phyloP scores from a whole-genome alignment of 2,888 invertebrate species.

The Drosophila fulvimacula region DNA sequence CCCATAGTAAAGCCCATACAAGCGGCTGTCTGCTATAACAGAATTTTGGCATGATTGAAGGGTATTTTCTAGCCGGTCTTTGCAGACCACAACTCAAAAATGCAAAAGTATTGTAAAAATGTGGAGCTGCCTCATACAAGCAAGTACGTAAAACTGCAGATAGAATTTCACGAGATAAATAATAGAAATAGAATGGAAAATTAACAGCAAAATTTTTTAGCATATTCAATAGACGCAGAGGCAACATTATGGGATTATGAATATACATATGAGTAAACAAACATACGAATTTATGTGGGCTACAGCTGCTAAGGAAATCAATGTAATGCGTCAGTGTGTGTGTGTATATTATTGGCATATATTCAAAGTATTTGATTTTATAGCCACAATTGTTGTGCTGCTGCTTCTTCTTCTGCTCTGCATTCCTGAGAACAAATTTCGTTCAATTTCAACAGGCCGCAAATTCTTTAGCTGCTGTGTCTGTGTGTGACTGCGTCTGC shows the following conservation, averaged over 20 bases:
- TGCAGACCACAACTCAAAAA: too few relatives aligned
- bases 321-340: too few relatives aligned
- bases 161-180: neutral
- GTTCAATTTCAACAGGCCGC: slow-evolving; percentile 54
- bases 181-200: neutral
- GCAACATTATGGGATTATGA: too few relatives aligned
- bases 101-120: too few relatives aligned
- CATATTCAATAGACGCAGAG: neutral
- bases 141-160: neutral
- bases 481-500: neutral
- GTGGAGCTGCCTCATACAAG: neutral
- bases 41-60: too few relatives aligned
- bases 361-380: neutral
- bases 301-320: neutral
- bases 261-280: neutral
- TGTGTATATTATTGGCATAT: neutral
- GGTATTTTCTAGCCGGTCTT: too few relatives aligned
- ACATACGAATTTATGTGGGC: neutral
- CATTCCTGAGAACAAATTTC: slow-evolving; percentile 21
- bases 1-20: too few relatives aligned
- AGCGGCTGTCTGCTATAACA: too few relatives aligned
- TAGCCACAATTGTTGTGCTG: neutral
- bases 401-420: neutral
- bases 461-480: slow-evolving; percentile 34
- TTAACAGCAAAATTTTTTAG: neutral